Percentiles rank a stretch among this genome's conserved stretches.
Evolutionary conservation across 2,797 vertebrate species (phyloP).

Genomic region (Gymnoscopelus braueri): DNA sequence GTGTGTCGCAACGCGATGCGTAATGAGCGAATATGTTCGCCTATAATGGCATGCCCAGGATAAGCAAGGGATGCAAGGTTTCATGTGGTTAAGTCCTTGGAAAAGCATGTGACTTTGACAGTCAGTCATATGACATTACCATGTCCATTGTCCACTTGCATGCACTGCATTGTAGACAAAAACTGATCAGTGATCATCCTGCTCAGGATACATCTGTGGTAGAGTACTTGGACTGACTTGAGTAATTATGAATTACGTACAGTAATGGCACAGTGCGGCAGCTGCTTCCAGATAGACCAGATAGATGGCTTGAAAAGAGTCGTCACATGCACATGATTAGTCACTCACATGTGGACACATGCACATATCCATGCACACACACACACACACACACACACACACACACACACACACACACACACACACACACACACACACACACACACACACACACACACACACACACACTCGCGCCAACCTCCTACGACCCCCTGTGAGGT

Average conservation of each 20-base stretch:
- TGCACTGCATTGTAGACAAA: slow-evolving; percentile 24
- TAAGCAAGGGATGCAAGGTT: too few relatives aligned
- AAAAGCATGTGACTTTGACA: too few relatives aligned
- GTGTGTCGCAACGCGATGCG: too few relatives aligned
- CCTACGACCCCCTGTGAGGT: slow-evolving; percentile 67
- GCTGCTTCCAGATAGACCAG: slow-evolving; percentile 68
- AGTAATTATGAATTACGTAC: not conserved
- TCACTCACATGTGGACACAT: slow-evolving; percentile 64
- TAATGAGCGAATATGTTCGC: too few relatives aligned
- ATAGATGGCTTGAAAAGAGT: slow-evolving; percentile 73
- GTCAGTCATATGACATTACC: too few relatives aligned
- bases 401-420: not conserved
- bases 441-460: slow-evolving; percentile 4
- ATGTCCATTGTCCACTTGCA: too few relatives aligned
- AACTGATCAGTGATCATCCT: slow-evolving; percentile 38
- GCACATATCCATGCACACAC: not conserved
- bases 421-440: slow-evolving; percentile 37
- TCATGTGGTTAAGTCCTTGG: too few relatives aligned
- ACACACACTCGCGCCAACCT: slow-evolving; percentile 41
- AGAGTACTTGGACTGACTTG: not conserved
- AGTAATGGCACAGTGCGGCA: slow-evolving; percentile 33
- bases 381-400: slow-evolving; percentile 16
- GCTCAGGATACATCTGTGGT: not conserved
- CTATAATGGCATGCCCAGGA: too few relatives aligned
- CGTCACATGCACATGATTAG: slow-evolving; percentile 70